Evolutionary conservation across 2,888 invertebrate species (phyloP).

Genomic region (Druceiella hillmani): DNA sequence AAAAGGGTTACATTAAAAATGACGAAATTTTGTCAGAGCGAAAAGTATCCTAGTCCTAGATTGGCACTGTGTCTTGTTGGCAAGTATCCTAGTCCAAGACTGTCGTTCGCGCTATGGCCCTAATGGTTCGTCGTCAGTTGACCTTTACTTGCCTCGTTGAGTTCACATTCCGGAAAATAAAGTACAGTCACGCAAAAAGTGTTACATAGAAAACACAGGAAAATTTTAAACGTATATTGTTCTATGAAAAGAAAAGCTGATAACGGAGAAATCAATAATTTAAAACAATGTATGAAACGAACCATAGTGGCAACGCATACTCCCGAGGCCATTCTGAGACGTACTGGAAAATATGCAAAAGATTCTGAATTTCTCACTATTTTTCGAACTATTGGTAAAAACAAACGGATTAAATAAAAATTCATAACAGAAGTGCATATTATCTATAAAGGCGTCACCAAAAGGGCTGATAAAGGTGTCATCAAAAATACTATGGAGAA

Average conservation of each 20-base stretch:
- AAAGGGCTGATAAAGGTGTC: conserved; percentile 12
- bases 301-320: conserved; percentile 9
- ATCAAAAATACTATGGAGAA: conserved; percentile 7
- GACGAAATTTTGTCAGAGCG: too few species aligned
- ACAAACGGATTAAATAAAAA: conserved; percentile 5
- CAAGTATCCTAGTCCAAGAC: too few species aligned
- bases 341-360: conserved; percentile 8
- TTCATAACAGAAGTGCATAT: conserved; percentile 11
- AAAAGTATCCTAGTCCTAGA: too few species aligned
- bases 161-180: too few species aligned
- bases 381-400: conserved; percentile 10
- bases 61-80: too few species aligned
- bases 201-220: conserved; percentile 1
- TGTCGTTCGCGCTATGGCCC: too few species aligned
- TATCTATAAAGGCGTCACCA: conserved; percentile 11
- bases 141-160: too few species aligned
- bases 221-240: conserved; percentile 12
- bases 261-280: conserved; percentile 5
- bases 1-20: too few species aligned
- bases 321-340: conserved; percentile 4
- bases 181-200: too few species aligned
- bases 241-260: conserved; percentile 14
- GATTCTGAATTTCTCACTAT: conserved; percentile 6
- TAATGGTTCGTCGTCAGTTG: too few species aligned
- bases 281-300: conserved; percentile 8